Conservation (phyloP, 1,140 invertebrate species). For the Copidosoma floridanum region DNA sequence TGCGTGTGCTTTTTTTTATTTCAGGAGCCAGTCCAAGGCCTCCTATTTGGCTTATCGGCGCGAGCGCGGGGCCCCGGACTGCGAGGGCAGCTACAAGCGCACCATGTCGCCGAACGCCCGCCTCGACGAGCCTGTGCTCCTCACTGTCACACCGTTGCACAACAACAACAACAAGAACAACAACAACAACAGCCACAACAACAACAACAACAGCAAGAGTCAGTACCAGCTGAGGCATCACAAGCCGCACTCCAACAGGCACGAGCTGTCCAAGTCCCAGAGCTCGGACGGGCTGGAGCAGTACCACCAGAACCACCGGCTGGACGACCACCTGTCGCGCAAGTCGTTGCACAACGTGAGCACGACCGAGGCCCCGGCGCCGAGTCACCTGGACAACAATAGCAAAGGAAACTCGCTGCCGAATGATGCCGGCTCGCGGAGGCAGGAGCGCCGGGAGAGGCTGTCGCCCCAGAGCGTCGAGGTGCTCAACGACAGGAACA, state of each 20-base stretch:
- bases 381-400: conserved; percentile 34
- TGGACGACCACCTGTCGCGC: conserved; percentile 25
- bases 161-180: conserved; percentile 28
- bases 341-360: conserved; percentile 15
- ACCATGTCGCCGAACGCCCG: conserved; percentile 71
- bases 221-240: conserved; percentile 13
- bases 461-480: conserved; percentile 50
- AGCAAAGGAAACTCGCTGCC: conserved; percentile 44
- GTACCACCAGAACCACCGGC: conserved; percentile 26
- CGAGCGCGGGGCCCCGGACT: conserved; percentile 67
- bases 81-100: conserved; percentile 73
- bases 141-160: conserved; percentile 46
- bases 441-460: conserved; percentile 38
- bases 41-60: conserved; percentile 71
- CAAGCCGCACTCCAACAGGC: neutral
- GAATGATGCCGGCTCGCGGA: conserved; percentile 35
- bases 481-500: conserved; percentile 49
- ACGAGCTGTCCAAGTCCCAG: conserved; percentile 40
- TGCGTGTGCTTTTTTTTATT: too few relatives aligned
- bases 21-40: conserved; percentile 76
- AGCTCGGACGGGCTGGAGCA: conserved; percentile 44
- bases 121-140: conserved; percentile 49
- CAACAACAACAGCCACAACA: conserved; percentile 34
- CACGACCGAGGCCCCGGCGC: neutral
- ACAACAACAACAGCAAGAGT: conserved; percentile 31